Conservation (phyloP, 2,797 vertebrate species). For the Sebastes trivittatus region DNA sequence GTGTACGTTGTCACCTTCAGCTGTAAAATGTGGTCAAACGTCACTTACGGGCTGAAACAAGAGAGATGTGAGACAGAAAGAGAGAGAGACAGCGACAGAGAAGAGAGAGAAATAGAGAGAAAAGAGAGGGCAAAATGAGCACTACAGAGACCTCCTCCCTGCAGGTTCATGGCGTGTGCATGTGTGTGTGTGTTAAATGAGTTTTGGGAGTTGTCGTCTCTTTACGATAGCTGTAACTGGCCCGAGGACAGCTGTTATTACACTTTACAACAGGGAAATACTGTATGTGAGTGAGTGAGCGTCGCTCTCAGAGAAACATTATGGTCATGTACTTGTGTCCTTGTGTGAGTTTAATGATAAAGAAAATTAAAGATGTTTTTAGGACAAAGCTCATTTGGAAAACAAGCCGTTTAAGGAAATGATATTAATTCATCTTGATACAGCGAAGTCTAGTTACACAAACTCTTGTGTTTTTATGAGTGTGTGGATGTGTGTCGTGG, state of each 20-base stretch:
- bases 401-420: slow-evolving; percentile 25
- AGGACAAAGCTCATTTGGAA: slow-evolving; percentile 27
- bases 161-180: slow-evolving; percentile 26
- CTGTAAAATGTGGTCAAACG: slow-evolving; percentile 69
- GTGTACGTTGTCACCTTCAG: slow-evolving; percentile 68
- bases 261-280: slow-evolving; percentile 77
- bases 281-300: slow-evolving; percentile 30
- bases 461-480: slow-evolving; percentile 3
- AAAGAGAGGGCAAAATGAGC: slow-evolving; percentile 36
- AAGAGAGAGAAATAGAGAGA: background rate
- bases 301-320: slow-evolving; percentile 32
- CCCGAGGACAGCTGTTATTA: slow-evolving; percentile 80
- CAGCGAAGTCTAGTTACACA: slow-evolving; percentile 2
- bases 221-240: slow-evolving; percentile 80
- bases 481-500: slow-evolving; percentile 10
- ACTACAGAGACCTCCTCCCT: slow-evolving; percentile 44
- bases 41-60: slow-evolving; percentile 56
- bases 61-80: slow-evolving; percentile 16
- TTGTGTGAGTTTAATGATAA: slow-evolving; percentile 49
- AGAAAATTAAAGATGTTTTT: slow-evolving; percentile 39
- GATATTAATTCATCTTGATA: slow-evolving; percentile 39
- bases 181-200: slow-evolving; percentile 69
- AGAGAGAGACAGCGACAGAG: slow-evolving; percentile 15
- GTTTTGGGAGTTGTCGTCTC: slow-evolving; percentile 79
- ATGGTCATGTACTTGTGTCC: slow-evolving; percentile 38